phyloP scores from a whole-genome alignment of 1,140 invertebrate species.

The Stenopsyche tienmushanensis region DNA sequence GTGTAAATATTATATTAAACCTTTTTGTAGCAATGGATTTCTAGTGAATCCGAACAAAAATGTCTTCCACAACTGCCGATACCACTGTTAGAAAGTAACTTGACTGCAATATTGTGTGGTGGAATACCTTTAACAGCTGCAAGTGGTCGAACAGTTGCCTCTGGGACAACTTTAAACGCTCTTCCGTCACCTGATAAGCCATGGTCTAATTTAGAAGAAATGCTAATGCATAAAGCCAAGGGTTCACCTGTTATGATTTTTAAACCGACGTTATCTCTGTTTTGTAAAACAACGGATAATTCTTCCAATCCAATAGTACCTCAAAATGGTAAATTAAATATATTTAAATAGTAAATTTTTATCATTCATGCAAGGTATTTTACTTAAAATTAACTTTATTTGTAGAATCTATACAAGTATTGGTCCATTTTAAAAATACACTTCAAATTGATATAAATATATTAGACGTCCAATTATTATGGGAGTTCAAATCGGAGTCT shows the following conservation, averaged over 20 bases:
- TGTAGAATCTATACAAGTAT: slow-evolving; percentile 78
- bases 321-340: slow-evolving; percentile 60
- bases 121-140: slow-evolving; percentile 54
- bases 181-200: slow-evolving; percentile 47
- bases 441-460: slow-evolving; percentile 74
- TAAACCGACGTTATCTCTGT: slow-evolving; percentile 73
- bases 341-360: slow-evolving; percentile 15
- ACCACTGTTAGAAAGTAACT: slow-evolving; percentile 66
- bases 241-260: slow-evolving; percentile 73
- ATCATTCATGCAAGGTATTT: slow-evolving; percentile 19
- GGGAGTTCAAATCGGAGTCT: slow-evolving; percentile 61
- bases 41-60: slow-evolving; percentile 54
- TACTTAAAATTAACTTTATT: slow-evolving; percentile 14
- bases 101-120: slow-evolving; percentile 66
- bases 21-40: slow-evolving; percentile 53
- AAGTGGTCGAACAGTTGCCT: slow-evolving; percentile 52
- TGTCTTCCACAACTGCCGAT: slow-evolving; percentile 64
- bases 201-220: slow-evolving; percentile 79
- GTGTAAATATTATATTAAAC: no score
- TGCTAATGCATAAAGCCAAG: slow-evolving; percentile 69
- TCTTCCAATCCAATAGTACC: slow-evolving; percentile 67
- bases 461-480: slow-evolving; percentile 75
- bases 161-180: slow-evolving; percentile 45
- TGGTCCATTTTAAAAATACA: slow-evolving; percentile 76
- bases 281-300: slow-evolving; percentile 65